Evolutionary conservation across 2,113 vertebrate species (phyloP).

Genomic region (Marmota flaviventris): DNA sequence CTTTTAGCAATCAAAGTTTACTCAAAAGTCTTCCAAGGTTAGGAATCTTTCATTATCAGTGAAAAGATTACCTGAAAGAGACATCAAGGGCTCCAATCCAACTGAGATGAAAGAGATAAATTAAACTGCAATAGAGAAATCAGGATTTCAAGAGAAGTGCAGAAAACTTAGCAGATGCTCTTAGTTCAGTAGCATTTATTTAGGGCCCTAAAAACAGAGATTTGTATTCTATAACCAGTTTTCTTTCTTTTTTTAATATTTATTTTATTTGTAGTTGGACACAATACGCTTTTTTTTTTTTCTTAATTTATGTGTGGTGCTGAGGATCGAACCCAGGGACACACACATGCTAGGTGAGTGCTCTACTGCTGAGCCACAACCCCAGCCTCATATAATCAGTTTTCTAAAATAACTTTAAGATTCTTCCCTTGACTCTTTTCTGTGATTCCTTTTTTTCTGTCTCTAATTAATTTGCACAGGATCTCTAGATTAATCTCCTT

Average conservation of each 20-base stretch:
- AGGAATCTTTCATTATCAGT: constrained; percentile 5
- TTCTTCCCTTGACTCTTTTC: neutral
- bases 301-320: no score
- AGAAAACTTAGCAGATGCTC: neutral
- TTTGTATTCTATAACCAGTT: neutral
- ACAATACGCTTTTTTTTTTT: no score
- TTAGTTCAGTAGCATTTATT: constrained; percentile 6
- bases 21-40: neutral
- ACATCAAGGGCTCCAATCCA: constrained; percentile 13
- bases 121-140: constrained; percentile 44
- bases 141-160: constrained; percentile 13
- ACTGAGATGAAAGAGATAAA: constrained; percentile 3
- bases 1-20: constrained; percentile 34
- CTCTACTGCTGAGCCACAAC: no score
- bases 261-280: no score
- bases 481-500: constrained; percentile 47
- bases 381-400: neutral
- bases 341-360: no score
- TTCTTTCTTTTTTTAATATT: no score
- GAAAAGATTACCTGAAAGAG: constrained; percentile 33
- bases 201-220: neutral
- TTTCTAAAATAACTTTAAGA: constrained; percentile 10
- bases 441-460: neutral
- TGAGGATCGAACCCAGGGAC: no score
- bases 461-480: neutral